A percentile compares a stretch with the other conserved stretches of the same genome.
Conservation (phyloP, 2,797 vertebrate genomes). For the Falco naumanni region DNA sequence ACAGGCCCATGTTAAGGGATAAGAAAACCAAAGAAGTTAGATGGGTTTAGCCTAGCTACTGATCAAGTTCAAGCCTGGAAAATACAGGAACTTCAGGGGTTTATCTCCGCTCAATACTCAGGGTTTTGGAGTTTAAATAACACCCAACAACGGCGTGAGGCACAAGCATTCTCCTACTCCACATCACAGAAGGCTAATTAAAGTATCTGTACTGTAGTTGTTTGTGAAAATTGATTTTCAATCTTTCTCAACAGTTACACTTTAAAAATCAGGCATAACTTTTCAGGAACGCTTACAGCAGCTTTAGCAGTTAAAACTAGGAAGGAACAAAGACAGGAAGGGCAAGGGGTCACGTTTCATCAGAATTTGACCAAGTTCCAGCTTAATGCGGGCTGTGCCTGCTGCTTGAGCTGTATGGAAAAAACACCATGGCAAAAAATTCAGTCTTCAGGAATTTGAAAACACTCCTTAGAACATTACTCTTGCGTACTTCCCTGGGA, state of each 20-base stretch:
- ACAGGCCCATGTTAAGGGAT: not conserved
- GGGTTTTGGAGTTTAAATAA: not conserved
- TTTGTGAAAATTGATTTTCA: constrained; percentile 13
- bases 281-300: constrained; percentile 74
- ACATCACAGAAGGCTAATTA: not conserved
- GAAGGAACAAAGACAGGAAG: constrained; percentile 79
- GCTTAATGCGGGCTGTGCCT: constrained; percentile 36
- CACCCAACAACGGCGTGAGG: not conserved
- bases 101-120: not conserved
- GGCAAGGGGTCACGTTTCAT: constrained; percentile 63
- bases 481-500: not conserved
- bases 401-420: constrained; percentile 30
- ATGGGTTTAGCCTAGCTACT: not conserved
- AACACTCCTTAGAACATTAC: not conserved
- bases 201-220: not conserved
- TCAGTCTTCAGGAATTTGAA: not conserved
- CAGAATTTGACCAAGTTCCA: constrained; percentile 60
- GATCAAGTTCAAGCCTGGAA: not conserved
- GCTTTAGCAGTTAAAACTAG: constrained; percentile 61
- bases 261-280: constrained; percentile 57
- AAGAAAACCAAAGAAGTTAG: not conserved
- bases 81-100: not conserved
- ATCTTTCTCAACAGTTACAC: not conserved
- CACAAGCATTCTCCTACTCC: not conserved
- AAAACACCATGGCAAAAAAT: constrained; percentile 17